Conservation (phyloP, 1,140 invertebrate genomes). For the Uloborus diversus region DNA sequence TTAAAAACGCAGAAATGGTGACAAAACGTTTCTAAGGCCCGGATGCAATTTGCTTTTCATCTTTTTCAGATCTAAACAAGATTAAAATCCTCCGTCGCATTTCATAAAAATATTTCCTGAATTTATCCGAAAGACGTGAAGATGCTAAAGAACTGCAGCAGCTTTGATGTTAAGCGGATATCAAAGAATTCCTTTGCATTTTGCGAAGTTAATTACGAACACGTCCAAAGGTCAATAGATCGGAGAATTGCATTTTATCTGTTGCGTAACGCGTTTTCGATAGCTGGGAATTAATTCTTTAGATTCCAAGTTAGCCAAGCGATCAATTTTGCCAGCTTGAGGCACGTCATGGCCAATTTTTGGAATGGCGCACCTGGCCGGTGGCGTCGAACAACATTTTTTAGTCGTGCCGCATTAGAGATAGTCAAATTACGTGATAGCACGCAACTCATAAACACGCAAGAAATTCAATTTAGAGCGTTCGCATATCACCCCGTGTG, state of each 20-base stretch:
- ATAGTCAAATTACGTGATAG: constrained; percentile 54
- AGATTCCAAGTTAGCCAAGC: constrained; percentile 37
- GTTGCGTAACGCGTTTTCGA: constrained; percentile 37
- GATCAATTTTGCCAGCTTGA: constrained; percentile 37
- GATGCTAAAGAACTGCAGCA: no score
- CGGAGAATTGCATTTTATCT: constrained; percentile 15
- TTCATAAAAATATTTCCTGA: no score
- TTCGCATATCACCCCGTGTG: constrained; percentile 6
- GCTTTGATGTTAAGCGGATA: no score
- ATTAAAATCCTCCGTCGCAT: no score
- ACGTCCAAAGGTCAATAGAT: background rate
- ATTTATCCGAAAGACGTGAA: no score
- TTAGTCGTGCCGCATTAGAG: constrained; percentile 39
- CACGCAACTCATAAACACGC: constrained; percentile 54
- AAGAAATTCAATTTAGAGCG: constrained; percentile 53
- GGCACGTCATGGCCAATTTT: constrained; percentile 48
- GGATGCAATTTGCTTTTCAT: no score
- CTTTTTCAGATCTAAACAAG: no score
- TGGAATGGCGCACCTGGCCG: constrained; percentile 26
- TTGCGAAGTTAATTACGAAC: no score
- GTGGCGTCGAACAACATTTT: constrained; percentile 19
- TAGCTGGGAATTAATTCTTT: constrained; percentile 41
- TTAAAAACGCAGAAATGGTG: no score
- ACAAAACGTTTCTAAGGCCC: no score
- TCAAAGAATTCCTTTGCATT: no score